Percentiles rank a stretch among this genome's conserved stretches.
These are phyloP conservation scores for Drosophila setifemur DNA, from an alignment of 1,140 invertebrate species.

Conservation along the genomic window DNA sequence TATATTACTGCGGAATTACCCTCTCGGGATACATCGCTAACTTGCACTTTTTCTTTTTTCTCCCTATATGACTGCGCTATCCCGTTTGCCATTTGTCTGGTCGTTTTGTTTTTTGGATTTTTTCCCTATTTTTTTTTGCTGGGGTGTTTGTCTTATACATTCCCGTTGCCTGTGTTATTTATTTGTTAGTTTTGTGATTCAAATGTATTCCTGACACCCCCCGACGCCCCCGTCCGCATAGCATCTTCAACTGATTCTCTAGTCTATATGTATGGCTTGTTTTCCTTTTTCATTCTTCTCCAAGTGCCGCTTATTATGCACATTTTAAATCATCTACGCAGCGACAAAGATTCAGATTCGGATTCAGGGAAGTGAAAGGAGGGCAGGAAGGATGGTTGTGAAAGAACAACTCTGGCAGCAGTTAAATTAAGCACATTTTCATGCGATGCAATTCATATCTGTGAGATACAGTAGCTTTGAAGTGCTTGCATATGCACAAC, in stretches of 20 bases:
- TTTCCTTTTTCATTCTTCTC: slow-evolving; percentile 47
- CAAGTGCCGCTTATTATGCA: slow-evolving; percentile 78
- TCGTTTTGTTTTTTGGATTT: slow-evolving; percentile 13
- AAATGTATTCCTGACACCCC: slow-evolving; percentile 59
- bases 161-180: slow-evolving; percentile 71
- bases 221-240: not conserved
- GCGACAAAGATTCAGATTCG: slow-evolving; percentile 38
- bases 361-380: not conserved
- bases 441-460: slow-evolving; percentile 65
- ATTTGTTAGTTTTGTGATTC: slow-evolving; percentile 80
- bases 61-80: slow-evolving; percentile 12
- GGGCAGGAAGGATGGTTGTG: not conserved
- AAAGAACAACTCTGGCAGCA: slow-evolving; percentile 41
- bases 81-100: slow-evolving; percentile 52
- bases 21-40: slow-evolving; percentile 12
- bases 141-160: slow-evolving; percentile 72
- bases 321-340: slow-evolving; percentile 79
- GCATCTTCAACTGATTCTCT: slow-evolving; percentile 36
- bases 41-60: slow-evolving; percentile 4
- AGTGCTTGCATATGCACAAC: slow-evolving; percentile 3
- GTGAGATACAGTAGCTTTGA: slow-evolving; percentile 28
- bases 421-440: slow-evolving; percentile 76
- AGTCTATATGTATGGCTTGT: slow-evolving; percentile 42
- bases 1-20: not conserved
- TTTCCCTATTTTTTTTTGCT: slow-evolving; percentile 10